Evolutionary conservation across 2,888 invertebrate species (phyloP).

Genomic region (Agonum fuliginosum): DNA sequence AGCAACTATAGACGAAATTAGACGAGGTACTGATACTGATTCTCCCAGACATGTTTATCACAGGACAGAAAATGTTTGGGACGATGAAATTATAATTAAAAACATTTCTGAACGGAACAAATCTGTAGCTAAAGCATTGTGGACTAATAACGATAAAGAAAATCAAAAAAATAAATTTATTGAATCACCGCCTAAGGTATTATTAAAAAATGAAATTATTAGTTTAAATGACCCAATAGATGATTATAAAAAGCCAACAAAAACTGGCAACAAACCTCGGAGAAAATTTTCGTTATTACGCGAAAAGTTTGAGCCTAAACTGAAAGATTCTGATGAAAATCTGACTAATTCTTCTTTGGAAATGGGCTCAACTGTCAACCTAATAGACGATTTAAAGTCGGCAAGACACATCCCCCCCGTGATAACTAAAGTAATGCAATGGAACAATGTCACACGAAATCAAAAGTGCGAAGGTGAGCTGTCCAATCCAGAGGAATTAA

Average conservation of each 20-base stretch:
- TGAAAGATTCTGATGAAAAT: conserved; percentile 66
- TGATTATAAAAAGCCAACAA: conserved; percentile 64
- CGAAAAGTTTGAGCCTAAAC: conserved; percentile 77
- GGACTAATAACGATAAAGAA: conserved; percentile 43
- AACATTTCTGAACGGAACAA: conserved; percentile 3
- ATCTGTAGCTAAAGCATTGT: conserved; percentile 51
- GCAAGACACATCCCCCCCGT: conserved; percentile 65
- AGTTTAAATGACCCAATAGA: too few species aligned
- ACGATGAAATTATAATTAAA: conserved; percentile 64
- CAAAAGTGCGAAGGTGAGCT: conserved; percentile 47
- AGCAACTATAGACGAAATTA: conserved; percentile 79
- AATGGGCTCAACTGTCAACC: conserved; percentile 70
- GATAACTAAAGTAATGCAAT: conserved; percentile 63
- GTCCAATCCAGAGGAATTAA: conserved; percentile 44
- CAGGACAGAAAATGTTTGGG: conserved; percentile 75
- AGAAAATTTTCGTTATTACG: conserved; percentile 77
- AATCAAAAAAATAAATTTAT: conserved; percentile 35
- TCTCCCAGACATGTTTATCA: conserved; percentile 77
- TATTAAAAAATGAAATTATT: conserved; percentile 1
- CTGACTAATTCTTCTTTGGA: conserved; percentile 74
- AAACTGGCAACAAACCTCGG: conserved; percentile 72
- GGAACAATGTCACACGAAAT: conserved; percentile 62
- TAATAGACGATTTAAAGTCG: conserved; percentile 68
- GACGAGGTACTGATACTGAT: conserved; percentile 76
- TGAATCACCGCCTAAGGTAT: conserved; percentile 17